Evolutionary conservation across 2,797 vertebrate genomes (phyloP).

Genomic region (Helostoma temminkii): DNA sequence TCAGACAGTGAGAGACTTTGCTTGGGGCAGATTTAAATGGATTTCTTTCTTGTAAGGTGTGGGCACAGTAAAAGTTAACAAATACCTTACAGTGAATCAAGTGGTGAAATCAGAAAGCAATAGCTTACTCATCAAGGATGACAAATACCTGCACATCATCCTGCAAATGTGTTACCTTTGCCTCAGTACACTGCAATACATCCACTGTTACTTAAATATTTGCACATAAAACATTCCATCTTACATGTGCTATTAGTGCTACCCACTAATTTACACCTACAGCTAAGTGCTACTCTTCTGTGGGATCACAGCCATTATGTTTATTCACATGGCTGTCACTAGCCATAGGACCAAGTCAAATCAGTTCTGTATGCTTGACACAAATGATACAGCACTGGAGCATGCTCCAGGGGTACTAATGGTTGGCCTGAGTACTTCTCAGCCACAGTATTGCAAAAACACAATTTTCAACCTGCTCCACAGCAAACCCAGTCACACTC

Average conservation of each 20-base stretch:
- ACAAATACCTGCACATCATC: constrained; percentile 57
- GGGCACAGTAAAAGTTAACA: constrained; percentile 59
- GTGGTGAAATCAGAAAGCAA: constrained; percentile 54
- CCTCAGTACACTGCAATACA: constrained; percentile 14
- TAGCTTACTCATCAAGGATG: constrained; percentile 61
- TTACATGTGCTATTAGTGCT: constrained; percentile 49
- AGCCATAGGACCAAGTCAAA: constrained; percentile 64
- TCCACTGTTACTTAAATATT: constrained; percentile 60
- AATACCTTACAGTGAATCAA: constrained; percentile 51
- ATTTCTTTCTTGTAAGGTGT: constrained; percentile 64
- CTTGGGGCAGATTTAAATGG: constrained; percentile 59
- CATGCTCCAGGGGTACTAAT: constrained; percentile 73
- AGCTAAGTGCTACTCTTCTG: constrained; percentile 50
- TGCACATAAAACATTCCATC: constrained; percentile 60
- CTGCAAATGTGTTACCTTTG: constrained; percentile 28
- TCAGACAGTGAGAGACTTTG: constrained; percentile 42
- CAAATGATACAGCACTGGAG: constrained; percentile 72
- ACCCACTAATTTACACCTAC: constrained; percentile 71
- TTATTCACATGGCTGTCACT: constrained; percentile 69
- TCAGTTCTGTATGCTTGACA: constrained; percentile 68
- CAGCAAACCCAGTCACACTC: constrained; percentile 46
- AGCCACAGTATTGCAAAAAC: constrained; percentile 68
- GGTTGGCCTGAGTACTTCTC: constrained; percentile 70
- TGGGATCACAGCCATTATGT: constrained; percentile 59
- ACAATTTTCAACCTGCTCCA: constrained; percentile 64